phyloP scores from a whole-genome alignment of 1,140 invertebrate species.

The Aphidius ervi region DNA sequence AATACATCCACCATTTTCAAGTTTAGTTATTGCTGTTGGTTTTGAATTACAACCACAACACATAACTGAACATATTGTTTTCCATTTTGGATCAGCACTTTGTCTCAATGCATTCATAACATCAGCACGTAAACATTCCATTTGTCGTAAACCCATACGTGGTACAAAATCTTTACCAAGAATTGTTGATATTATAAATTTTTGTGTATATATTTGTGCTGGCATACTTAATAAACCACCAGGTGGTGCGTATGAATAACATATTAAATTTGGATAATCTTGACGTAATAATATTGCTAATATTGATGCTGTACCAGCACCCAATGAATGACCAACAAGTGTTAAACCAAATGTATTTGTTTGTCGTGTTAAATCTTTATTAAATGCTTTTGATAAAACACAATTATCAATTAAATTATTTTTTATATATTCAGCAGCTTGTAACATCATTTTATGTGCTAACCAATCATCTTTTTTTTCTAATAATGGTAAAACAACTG shows the following conservation, averaged over 20 bases:
- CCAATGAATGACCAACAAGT: conserved; percentile 83
- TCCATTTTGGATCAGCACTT: conserved; percentile 87
- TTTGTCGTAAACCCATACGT: conserved; percentile 81
- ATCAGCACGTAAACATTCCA: conserved; percentile 83
- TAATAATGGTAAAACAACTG: conserved; percentile 74
- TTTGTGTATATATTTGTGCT: conserved; percentile 81
- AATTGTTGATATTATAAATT: conserved; percentile 85
- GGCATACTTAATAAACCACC: conserved; percentile 80
- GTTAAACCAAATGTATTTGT: conserved; percentile 73
- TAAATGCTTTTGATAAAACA: conserved; percentile 70
- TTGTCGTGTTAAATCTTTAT: conserved; percentile 58
- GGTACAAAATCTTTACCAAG: conserved; percentile 90
- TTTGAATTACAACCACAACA: conserved; percentile 70
- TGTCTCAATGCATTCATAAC: conserved; percentile 86
- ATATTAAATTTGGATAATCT: conserved; percentile 72
- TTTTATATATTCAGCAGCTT: conserved; percentile 82
- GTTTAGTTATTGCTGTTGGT: conserved; percentile 65
- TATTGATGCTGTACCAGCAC: conserved; percentile 83
- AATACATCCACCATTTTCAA: conserved; percentile 60
- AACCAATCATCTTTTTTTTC: conserved; percentile 81
- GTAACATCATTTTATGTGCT: conserved; percentile 91
- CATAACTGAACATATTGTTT: conserved; percentile 79
- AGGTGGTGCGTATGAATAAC: conserved; percentile 83
- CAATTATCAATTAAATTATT: conserved; percentile 74
- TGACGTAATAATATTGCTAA: conserved; percentile 78